Evolutionary conservation across 2,888 invertebrate species (phyloP).

Genomic region (Cantharis rufa): DNA sequence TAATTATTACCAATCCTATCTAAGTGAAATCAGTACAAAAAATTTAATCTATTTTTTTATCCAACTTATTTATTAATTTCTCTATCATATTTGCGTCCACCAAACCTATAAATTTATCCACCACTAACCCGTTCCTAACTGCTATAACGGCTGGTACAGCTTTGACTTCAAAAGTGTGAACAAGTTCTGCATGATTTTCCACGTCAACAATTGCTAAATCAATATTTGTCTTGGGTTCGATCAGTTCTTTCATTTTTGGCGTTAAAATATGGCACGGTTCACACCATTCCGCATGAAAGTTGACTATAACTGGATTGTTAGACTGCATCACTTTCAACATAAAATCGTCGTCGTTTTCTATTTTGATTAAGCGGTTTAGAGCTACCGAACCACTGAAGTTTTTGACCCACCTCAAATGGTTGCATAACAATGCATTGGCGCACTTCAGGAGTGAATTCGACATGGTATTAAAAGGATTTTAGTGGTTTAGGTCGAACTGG

Average conservation of each 20-base stretch:
- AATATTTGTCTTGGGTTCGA: slow-evolving; percentile 71
- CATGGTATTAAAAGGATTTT: slow-evolving; percentile 44
- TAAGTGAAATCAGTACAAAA: not conserved
- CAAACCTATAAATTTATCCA: slow-evolving; percentile 87
- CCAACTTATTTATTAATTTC: slow-evolving; percentile 70
- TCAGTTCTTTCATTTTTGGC: slow-evolving; percentile 77
- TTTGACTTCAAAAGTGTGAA: slow-evolving; percentile 81
- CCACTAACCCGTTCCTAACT: slow-evolving; percentile 78
- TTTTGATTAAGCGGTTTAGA: slow-evolving; percentile 55
- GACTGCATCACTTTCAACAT: slow-evolving; percentile 83
- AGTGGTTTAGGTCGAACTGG: slow-evolving; percentile 56
- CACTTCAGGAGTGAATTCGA: slow-evolving; percentile 1
- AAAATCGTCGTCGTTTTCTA: slow-evolving; percentile 78
- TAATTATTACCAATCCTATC: not conserved
- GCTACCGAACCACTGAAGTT: slow-evolving; percentile 35
- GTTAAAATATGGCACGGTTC: slow-evolving; percentile 87
- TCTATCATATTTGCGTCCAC: slow-evolving; percentile 82
- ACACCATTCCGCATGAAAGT: slow-evolving; percentile 91
- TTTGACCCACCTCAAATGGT: slow-evolving; percentile 6
- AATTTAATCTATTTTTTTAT: slow-evolving; percentile 20
- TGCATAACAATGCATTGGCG: slow-evolving; percentile 1
- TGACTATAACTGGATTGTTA: slow-evolving; percentile 83
- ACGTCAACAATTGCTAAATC: slow-evolving; percentile 83
- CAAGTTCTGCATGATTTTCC: slow-evolving; percentile 79
- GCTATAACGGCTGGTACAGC: slow-evolving; percentile 84